These are phyloP conservation scores for Popillia japonica DNA, from an alignment of 1,140 invertebrate genomes.

Conservation along the genomic window DNA sequence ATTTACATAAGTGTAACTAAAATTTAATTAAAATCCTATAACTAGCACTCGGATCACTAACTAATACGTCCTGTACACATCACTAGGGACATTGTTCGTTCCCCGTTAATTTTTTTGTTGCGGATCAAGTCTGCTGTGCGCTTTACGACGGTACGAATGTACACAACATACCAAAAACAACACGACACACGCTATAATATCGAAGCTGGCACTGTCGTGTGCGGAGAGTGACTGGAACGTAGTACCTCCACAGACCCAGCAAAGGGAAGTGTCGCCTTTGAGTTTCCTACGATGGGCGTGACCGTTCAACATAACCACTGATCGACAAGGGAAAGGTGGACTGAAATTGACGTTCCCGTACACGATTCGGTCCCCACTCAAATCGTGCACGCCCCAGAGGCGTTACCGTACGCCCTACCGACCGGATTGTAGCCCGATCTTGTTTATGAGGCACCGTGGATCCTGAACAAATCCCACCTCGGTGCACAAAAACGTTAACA, in stretches of 20 bases:
- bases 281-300: constrained; percentile 48
- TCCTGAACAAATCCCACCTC: constrained; percentile 60
- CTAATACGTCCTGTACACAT: constrained; percentile 44
- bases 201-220: constrained; percentile 54
- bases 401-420: constrained; percentile 42
- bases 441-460: constrained; percentile 59
- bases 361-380: constrained; percentile 53
- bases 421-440: constrained; percentile 52
- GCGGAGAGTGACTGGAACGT: constrained; percentile 56
- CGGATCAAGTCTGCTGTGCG: constrained; percentile 44
- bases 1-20: constrained; percentile 15
- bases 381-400: constrained; percentile 10
- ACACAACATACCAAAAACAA: constrained; percentile 59
- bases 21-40: constrained; percentile 35
- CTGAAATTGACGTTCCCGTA: constrained; percentile 22
- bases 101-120: background rate
- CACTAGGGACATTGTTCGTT: constrained; percentile 41
- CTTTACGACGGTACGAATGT: constrained; percentile 51
- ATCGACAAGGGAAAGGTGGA: constrained; percentile 55
- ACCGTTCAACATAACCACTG: constrained; percentile 48
- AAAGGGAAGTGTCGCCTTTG: constrained; percentile 45
- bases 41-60: constrained; percentile 48
- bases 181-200: constrained; percentile 41
- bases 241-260: constrained; percentile 15
- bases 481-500: constrained; percentile 58